These are phyloP conservation scores for Pachycephus smyrnensis DNA, from an alignment of 2,888 invertebrate genomes.

Conservation along the genomic window DNA sequence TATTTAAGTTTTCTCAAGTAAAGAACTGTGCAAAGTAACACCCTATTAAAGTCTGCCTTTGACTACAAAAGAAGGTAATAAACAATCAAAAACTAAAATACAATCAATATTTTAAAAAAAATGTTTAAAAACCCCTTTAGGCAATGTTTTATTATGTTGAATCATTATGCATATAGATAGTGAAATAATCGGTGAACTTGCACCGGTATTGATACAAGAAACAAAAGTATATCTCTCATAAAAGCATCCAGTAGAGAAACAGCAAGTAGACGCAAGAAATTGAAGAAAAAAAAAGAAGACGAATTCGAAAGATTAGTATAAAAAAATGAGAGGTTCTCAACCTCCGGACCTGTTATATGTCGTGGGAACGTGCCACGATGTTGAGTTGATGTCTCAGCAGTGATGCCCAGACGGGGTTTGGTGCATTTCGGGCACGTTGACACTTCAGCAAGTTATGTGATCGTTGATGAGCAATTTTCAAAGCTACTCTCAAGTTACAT, in stretches of 20 bases:
- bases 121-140: not conserved
- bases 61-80: not conserved
- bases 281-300: not conserved
- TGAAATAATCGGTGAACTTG: not conserved
- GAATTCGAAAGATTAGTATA: conserved; percentile 24
- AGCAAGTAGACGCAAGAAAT: not conserved
- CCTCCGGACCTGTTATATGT: conserved; percentile 29
- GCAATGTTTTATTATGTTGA: not conserved
- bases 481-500: conserved; percentile 9
- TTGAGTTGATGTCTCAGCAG: conserved; percentile 43
- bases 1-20: not conserved
- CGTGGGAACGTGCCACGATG: conserved; percentile 37
- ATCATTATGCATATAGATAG: not conserved
- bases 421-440: conserved; percentile 22
- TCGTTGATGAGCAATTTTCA: conserved; percentile 8
- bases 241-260: not conserved
- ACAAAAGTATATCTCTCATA: not conserved
- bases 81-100: not conserved
- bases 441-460: conserved; percentile 17
- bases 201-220: not conserved
- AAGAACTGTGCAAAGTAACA: not conserved
- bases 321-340: conserved; percentile 56
- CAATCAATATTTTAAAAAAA: not conserved
- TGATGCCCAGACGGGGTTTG: conserved; percentile 46
- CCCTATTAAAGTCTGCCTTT: not conserved